Conservation (phyloP, 2,113 vertebrate species). For the Anguilla japonica region DNA sequence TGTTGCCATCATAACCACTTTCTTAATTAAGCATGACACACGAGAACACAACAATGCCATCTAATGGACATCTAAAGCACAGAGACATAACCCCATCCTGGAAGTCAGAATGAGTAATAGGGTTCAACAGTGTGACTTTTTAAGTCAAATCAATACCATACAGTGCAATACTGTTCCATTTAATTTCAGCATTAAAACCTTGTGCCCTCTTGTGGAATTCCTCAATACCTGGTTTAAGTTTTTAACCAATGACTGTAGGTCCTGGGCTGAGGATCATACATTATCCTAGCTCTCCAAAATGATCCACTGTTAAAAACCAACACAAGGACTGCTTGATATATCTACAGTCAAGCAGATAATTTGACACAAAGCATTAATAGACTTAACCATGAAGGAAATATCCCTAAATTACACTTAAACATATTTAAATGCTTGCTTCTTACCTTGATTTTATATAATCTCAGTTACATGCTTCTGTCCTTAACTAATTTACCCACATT, state of each 20-base stretch:
- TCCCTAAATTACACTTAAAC: neutral
- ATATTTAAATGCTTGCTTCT: neutral
- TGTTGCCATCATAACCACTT: neutral
- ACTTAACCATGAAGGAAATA: neutral
- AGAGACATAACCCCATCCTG: neutral
- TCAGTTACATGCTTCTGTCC: neutral
- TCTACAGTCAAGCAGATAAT: neutral
- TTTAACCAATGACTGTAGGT: conserved; percentile 74
- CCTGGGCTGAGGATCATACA: conserved; percentile 46
- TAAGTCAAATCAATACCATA: neutral
- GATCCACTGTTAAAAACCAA: neutral
- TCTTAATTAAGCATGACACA: neutral
- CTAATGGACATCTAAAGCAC: conserved; percentile 2
- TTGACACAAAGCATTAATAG: neutral
- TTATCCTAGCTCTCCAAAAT: neutral
- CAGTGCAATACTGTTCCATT: neutral
- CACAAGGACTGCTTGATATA: neutral
- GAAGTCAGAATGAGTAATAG: neutral
- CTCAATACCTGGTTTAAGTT: conserved; percentile 58
- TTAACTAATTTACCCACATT: neutral
- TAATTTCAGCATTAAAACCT: neutral
- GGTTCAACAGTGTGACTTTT: neutral
- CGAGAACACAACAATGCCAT: conserved; percentile 6
- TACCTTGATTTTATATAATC: neutral
- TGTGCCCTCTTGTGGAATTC: conserved; percentile 82